Percentiles rank a stretch among this genome's conserved stretches.
phyloP scores from a whole-genome alignment of 1,140 invertebrate species.

The Penaeus chinensis region DNA sequence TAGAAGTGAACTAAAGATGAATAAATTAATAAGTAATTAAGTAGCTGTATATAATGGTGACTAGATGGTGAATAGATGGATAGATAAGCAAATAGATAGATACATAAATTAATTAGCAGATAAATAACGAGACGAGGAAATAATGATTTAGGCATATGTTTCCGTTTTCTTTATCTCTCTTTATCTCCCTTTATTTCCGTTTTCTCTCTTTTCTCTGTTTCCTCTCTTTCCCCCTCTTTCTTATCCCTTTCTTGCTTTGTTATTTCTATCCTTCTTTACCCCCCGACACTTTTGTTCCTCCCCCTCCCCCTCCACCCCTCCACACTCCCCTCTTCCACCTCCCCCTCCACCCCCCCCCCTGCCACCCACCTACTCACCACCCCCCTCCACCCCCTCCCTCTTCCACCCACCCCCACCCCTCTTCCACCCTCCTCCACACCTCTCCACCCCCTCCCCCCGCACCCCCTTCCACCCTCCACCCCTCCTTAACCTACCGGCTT shows the following conservation, averaged over 20 bases:
- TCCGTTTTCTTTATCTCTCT: background rate
- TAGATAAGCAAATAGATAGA: no score
- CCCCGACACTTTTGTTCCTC: background rate
- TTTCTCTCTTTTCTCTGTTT: background rate
- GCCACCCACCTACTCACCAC: background rate
- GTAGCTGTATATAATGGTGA: no score
- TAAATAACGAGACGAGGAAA: no score
- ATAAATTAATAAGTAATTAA: no score
- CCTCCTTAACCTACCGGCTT: no score
- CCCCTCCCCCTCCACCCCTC: slow-evolving; percentile 19
- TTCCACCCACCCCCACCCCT: background rate
- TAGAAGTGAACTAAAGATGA: no score
- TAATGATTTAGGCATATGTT: no score
- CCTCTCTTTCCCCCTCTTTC: background rate
- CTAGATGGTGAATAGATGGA: no score
- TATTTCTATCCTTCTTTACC: background rate
- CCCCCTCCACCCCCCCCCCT: background rate
- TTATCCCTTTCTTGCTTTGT: background rate
- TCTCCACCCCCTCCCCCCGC: background rate
- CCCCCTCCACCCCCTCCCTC: background rate
- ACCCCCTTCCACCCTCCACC: background rate
- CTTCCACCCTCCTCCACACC: background rate
- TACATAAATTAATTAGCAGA: no score
- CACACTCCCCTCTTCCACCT: background rate
- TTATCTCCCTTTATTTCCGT: background rate